Evolutionary conservation across 2,888 invertebrate species (phyloP), one percentile per base, ranked within the genome.

Genomic region (Erpobdella octoculata): DNA sequence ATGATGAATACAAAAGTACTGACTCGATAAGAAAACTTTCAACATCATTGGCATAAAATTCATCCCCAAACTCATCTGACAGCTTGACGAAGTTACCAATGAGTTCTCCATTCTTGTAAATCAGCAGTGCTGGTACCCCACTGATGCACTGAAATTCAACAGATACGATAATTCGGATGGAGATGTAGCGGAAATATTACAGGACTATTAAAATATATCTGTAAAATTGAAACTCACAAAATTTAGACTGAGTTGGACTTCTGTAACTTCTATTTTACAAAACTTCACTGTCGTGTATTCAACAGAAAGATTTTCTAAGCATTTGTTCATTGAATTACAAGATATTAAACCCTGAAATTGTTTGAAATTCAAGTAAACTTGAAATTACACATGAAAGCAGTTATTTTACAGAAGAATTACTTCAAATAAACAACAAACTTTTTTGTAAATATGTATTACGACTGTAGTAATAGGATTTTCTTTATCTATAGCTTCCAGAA

Each of bases 1-100:
- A n/a, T n/a, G n/a, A n/a, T n/a, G n/a, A n/a, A 9, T 8, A 53
- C 53, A 53, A 53, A 21, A n/a, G 8, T 35, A 78, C 81, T 80
- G 79, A 84, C 82, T 95, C 94, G 73, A 91, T 88, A 5, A 97
- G 86, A 83, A 90, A 94, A 77, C 89, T 88, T 85, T 95, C 93
- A 25, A 97, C 89, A 84, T 96, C 95, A 38, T 89, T 89, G 3
- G 91, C 88, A 84, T 88, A 91, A 84, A 96, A 96, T 80, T 94
- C 92, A 80, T 89, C 89, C 0, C 94, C 93, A 67, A 97, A 86
- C 80, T 92, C 92, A 79, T 91, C 89, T 0, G 90, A 89, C 18
- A 97, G 81, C 70, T 90, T 87, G 0, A 96, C 89, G 85, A 94
- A 95, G 84, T 94, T 96, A 0, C 94, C 94, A 79, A 96, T 89